Evolutionary conservation across 2,888 invertebrate species (phyloP).

Genomic region (Pheosia tremula): DNA sequence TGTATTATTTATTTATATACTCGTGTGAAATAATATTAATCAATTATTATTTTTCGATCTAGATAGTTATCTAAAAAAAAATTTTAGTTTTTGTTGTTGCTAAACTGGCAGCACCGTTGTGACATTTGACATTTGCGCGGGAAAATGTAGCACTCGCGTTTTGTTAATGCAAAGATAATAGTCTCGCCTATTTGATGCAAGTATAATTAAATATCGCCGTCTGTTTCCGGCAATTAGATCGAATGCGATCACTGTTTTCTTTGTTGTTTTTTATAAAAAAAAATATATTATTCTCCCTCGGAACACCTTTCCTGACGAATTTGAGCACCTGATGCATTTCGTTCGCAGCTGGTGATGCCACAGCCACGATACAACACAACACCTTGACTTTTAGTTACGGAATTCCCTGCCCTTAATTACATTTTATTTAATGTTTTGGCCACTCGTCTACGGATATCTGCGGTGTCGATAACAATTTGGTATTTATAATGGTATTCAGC

Average conservation of each 20-base stretch:
- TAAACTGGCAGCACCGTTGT: slow-evolving; percentile 14
- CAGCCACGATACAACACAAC: slow-evolving; percentile 51
- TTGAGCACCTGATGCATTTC: slow-evolving; percentile 70
- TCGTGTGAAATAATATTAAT: neutral
- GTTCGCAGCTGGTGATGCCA: slow-evolving; percentile 58
- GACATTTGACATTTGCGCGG: slow-evolving; percentile 60
- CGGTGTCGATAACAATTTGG: slow-evolving; percentile 40
- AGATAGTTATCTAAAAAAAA: no score
- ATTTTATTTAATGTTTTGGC: slow-evolving; percentile 49
- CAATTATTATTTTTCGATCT: no score
- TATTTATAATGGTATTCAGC: slow-evolving; percentile 10
- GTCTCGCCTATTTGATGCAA: slow-evolving; percentile 66
- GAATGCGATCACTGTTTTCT: slow-evolving; percentile 55
- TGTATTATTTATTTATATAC: neutral
- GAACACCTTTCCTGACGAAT: slow-evolving; percentile 74
- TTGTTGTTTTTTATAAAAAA: slow-evolving; percentile 47
- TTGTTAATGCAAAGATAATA: slow-evolving; percentile 66
- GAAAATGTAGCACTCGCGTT: slow-evolving; percentile 59
- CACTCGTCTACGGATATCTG: slow-evolving; percentile 45
- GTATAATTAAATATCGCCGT: slow-evolving; percentile 68
- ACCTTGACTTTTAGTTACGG: slow-evolving; percentile 76
- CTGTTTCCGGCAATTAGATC: slow-evolving; percentile 72
- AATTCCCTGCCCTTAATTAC: slow-evolving; percentile 71
- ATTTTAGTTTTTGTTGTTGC: no score
- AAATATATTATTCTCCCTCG: slow-evolving; percentile 52